These are phyloP conservation scores for Trichechus manatus DNA, from an alignment of 2,113 vertebrate genomes.

Conservation along the genomic window DNA sequence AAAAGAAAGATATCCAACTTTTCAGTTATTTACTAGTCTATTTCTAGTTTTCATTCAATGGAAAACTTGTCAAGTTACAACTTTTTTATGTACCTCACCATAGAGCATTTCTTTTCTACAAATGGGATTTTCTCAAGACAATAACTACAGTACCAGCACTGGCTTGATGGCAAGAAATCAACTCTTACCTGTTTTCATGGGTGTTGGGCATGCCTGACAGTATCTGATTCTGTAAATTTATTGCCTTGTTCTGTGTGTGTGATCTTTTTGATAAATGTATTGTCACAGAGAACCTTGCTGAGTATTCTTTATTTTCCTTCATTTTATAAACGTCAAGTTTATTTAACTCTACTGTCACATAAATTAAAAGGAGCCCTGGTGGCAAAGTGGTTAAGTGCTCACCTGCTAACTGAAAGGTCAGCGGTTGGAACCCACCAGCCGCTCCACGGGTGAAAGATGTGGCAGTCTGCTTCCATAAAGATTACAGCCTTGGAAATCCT, in stretches of 20 bases:
- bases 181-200: constrained; percentile 46
- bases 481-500: too few relatives aligned
- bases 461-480: too few relatives aligned
- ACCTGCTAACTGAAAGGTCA: too few relatives aligned
- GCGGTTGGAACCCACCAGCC: too few relatives aligned
- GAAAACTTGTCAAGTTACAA: constrained; percentile 55
- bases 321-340: not conserved
- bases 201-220: not conserved
- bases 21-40: not conserved
- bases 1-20: not conserved
- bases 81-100: not conserved
- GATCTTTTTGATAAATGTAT: constrained; percentile 27
- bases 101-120: constrained; percentile 42
- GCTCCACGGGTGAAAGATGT: too few relatives aligned
- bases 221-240: not conserved
- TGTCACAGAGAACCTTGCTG: not conserved
- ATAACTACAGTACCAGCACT: not conserved
- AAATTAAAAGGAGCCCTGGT: too few relatives aligned
- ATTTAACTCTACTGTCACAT: not conserved
- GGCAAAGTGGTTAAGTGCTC: too few relatives aligned
- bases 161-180: not conserved
- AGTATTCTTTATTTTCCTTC: not conserved
- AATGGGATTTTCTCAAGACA: constrained; percentile 54
- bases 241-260: not conserved
- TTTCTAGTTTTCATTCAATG: constrained; percentile 7